phyloP scores from a whole-genome alignment of 2,113 vertebrate genomes.

The Synchiropus splendidus region DNA sequence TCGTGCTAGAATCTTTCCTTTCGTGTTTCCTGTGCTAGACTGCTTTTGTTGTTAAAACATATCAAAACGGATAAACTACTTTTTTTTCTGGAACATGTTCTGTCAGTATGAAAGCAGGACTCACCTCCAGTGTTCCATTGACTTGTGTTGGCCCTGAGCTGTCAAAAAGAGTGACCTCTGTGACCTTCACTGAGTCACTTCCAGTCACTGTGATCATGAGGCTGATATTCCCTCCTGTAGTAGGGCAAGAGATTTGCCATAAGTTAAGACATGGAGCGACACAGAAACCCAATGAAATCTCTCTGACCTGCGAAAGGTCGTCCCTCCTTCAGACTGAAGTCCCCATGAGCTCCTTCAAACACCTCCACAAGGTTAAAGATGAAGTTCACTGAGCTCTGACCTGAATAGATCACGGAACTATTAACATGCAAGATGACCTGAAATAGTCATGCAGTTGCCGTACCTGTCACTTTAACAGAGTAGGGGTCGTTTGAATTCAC shows the following conservation, averaged over 20 bases:
- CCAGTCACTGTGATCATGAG: constrained; percentile 49
- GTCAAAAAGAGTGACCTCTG: constrained; percentile 44
- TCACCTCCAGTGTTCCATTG: constrained; percentile 41
- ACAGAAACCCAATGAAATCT: too few relatives aligned
- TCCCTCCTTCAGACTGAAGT: constrained; percentile 44
- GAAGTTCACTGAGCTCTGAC: constrained; percentile 53
- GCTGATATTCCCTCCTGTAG: constrained; percentile 47
- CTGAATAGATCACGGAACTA: constrained; percentile 16
- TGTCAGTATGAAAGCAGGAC: too few relatives aligned
- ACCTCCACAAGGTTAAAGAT: constrained; percentile 51
- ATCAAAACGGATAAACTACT: too few relatives aligned
- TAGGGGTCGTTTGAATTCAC: constrained; percentile 42
- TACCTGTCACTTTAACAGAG: constrained; percentile 59
- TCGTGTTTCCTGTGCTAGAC: too few relatives aligned
- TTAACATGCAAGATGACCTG: too few relatives aligned
- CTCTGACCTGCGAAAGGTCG: constrained; percentile 46
- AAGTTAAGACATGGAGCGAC: not conserved
- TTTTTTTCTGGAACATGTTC: too few relatives aligned
- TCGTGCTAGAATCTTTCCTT: too few relatives aligned
- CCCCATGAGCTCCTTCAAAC: constrained; percentile 18
- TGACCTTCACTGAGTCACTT: constrained; percentile 34
- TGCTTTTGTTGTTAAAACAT: too few relatives aligned
- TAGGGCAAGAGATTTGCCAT: too few relatives aligned
- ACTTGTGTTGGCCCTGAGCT: constrained; percentile 30
- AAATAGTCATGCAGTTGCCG: not conserved